Base-by-base conservation (phyloP, 2,113 vertebrate species). In the Catharus fuscescens region DNA sequence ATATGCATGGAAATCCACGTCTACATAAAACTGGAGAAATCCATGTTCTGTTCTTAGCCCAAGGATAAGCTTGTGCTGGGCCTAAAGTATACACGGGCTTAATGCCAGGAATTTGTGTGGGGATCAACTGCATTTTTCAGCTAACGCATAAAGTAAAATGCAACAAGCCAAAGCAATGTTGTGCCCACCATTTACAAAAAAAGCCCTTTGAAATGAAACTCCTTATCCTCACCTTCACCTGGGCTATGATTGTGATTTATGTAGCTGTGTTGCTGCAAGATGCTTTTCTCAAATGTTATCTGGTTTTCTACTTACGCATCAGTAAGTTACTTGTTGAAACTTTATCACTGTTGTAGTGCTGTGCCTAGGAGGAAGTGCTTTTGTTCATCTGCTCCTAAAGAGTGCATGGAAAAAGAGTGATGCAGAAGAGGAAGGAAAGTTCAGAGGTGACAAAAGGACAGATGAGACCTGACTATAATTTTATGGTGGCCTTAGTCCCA, bases 181-280 rank as follows among this genome's bases (percentile, higher is more conserved):
- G 31, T 62, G 25, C n/a, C 21, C 17, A 60, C 18, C 28, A 18
- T 61, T 83, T 80, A 69, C 34, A 34, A 50, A 8, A 79, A 76
- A 86, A 74, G 6, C 17, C 38, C 47, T 86, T 83, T 82, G 67
- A 94, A 95, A 80, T 62, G 54, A 79, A 89, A n/a, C 67, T 88
- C 71, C 62, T 95, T 95, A 77, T 53, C 67, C 64, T 88, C 72
- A 82, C 67, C 74, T 85, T 96, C 83, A 92, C 70, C 83, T 73
- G 57, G 19, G 20, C 57, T 66, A 1, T 12, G 32, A n/a, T 38
- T 0, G 0, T 88, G 85, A 73, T 85, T 72, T 69, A 45, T 54
- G 67, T 80, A 34, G 74, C 69, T 80, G n/a, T 52, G 25, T 28
- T 93, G 83, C 82, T 88, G 72, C 83, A 50, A 87, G 62, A 57